phyloP scores from a whole-genome alignment of 92 coral and sea anemone species.

The Bergia puertoricense region DNA sequence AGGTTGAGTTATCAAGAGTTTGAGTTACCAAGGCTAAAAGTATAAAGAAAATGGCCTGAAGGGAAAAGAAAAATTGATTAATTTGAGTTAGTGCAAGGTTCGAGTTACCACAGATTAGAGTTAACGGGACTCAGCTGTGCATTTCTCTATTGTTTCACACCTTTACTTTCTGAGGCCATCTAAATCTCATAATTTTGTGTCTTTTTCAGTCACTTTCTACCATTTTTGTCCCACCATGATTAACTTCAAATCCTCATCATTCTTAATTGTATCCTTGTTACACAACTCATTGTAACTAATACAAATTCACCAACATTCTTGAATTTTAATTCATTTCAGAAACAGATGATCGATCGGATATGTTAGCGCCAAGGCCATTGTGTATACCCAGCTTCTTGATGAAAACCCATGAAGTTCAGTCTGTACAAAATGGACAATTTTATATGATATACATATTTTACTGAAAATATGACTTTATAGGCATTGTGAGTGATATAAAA shows the following conservation, averaged over 20 bases:
- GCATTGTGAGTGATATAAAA: not conserved
- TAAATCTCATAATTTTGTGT: too few relatives aligned
- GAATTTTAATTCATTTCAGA: slow-evolving; percentile 20
- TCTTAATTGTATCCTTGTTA: not conserved
- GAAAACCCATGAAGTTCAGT: not conserved
- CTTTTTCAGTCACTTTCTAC: too few relatives aligned
- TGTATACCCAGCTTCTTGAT: not conserved
- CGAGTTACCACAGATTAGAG: too few relatives aligned
- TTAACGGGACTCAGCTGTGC: too few relatives aligned
- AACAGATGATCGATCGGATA: slow-evolving; percentile 39
- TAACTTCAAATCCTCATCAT: not conserved
- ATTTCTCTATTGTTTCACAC: too few relatives aligned
- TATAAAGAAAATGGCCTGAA: too few relatives aligned
- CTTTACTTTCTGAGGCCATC: too few relatives aligned
- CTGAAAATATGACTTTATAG: slow-evolving; percentile 4
- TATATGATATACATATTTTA: slow-evolving; percentile 30
- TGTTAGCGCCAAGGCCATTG: slow-evolving; percentile 27
- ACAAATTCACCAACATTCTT: not conserved
- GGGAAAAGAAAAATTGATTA: too few relatives aligned
- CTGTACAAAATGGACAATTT: slow-evolving; percentile 29
- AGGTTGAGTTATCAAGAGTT: too few relatives aligned
- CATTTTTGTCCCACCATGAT: too few relatives aligned
- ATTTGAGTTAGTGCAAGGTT: too few relatives aligned
- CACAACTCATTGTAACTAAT: not conserved
- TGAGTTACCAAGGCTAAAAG: too few relatives aligned